A percentile compares a stretch with the other conserved stretches of the same genome.
Conservation (phyloP, 2,888 invertebrate genomes). For the Brachynemurus nebulosus region DNA sequence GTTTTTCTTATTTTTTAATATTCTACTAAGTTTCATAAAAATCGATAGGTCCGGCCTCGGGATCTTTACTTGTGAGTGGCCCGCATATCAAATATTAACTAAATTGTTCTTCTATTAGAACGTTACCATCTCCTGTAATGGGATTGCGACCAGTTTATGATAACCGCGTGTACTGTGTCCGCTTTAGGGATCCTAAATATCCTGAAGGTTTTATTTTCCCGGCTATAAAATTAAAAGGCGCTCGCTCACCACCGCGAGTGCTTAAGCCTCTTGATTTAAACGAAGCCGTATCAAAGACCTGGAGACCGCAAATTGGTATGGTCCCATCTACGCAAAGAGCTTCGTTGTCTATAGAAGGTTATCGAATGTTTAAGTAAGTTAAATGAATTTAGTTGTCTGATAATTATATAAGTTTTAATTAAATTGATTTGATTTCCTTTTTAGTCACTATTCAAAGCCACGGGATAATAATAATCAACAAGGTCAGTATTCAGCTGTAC, state of each 20-base stretch:
- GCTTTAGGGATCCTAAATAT: conserved; percentile 69
- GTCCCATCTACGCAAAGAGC: conserved; percentile 48
- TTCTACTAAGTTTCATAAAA: too few species aligned
- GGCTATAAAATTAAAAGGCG: conserved; percentile 52
- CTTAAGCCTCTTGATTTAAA: conserved; percentile 64
- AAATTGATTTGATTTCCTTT: background rate
- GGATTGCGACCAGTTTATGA: conserved; percentile 47
- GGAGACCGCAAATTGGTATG: conserved; percentile 70
- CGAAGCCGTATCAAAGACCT: conserved; percentile 51
- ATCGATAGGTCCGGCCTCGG: too few species aligned
- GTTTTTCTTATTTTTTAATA: too few species aligned
- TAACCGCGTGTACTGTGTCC: conserved; percentile 49
- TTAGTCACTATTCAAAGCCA: background rate
- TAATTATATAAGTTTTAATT: too few species aligned
- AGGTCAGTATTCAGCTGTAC: background rate
- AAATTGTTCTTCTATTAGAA: conserved; percentile 28
- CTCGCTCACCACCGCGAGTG: conserved; percentile 56
- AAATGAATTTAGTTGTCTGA: conserved; percentile 22
- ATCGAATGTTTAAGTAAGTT: conserved; percentile 53
- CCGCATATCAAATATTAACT: background rate
- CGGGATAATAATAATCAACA: background rate
- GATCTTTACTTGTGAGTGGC: too few species aligned
- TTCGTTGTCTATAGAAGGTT: conserved; percentile 52
- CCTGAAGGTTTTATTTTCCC: conserved; percentile 60
- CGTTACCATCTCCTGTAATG: conserved; percentile 53